Percentiles rank a stretch among this genome's conserved stretches.
Evolutionary conservation across 1,140 invertebrate species (phyloP).

Genomic region (Nephila pilipes): DNA sequence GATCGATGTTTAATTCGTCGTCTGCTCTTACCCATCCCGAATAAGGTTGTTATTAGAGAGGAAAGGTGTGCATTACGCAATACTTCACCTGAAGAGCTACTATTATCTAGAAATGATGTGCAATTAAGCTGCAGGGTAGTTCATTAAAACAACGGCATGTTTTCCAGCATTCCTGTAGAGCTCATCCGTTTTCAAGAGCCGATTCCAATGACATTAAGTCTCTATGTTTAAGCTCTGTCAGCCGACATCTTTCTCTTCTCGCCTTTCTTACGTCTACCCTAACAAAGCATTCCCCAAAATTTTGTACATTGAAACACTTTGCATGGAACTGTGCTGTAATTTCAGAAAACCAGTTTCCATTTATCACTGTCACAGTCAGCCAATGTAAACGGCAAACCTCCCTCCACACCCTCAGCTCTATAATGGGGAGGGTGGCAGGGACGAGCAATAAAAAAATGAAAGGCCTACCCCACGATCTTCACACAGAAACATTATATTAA

Average conservation of each 20-base stretch:
- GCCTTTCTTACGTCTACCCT: neutral
- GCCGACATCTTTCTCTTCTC: neutral
- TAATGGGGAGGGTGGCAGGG: neutral
- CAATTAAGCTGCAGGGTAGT: slow-evolving; percentile 27
- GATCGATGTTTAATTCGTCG: neutral
- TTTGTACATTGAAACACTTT: slow-evolving; percentile 73
- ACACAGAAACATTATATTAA: slow-evolving; percentile 73
- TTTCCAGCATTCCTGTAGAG: slow-evolving; percentile 32
- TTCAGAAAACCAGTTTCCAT: slow-evolving; percentile 67
- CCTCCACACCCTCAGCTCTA: neutral
- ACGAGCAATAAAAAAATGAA: slow-evolving; percentile 40
- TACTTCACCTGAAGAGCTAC: slow-evolving; percentile 13
- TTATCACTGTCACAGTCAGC: slow-evolving; percentile 70
- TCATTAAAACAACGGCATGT: slow-evolving; percentile 14
- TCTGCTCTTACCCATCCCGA: neutral
- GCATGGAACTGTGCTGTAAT: slow-evolving; percentile 66
- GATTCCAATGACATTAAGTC: slow-evolving; percentile 63
- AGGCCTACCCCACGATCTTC: slow-evolving; percentile 69
- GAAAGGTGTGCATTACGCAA: slow-evolving; percentile 31
- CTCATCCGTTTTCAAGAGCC: slow-evolving; percentile 55
- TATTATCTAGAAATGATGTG: slow-evolving; percentile 22
- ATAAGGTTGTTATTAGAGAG: slow-evolving; percentile 13
- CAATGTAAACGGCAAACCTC: slow-evolving; percentile 65
- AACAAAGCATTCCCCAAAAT: slow-evolving; percentile 64
- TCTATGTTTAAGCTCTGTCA: slow-evolving; percentile 6